These are phyloP conservation scores for Balanococcus diminutus DNA, from an alignment of 2,888 invertebrate species.

Conservation along the genomic window DNA sequence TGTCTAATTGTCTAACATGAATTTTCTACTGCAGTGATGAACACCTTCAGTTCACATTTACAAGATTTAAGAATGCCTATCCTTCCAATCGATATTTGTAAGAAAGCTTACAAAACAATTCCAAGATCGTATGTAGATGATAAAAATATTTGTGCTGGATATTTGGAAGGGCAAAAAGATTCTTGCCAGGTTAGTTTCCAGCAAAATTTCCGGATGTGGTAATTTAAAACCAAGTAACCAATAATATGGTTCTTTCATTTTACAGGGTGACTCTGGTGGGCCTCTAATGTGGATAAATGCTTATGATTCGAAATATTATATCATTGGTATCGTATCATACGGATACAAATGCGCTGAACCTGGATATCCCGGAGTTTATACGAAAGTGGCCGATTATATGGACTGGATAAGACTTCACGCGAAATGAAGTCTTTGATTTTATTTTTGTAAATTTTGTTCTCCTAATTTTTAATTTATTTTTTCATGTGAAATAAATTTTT, in stretches of 20 bases:
- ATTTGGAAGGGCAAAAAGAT: conserved; percentile 70
- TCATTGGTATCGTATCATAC: conserved; percentile 72
- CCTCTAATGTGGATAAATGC: conserved; percentile 70
- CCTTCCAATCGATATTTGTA: conserved; percentile 69
- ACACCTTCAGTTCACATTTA: conserved; percentile 70
- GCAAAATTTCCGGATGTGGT: too few species aligned
- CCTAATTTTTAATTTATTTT: background rate
- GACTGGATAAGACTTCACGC: conserved; percentile 67
- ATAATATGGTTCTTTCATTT: background rate
- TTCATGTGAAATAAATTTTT: background rate
- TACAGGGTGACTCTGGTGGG: conserved; percentile 77
- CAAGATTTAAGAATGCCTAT: conserved; percentile 76
- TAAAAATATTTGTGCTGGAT: conserved; percentile 75
- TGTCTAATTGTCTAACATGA: too few species aligned
- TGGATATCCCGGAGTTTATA: conserved; percentile 74
- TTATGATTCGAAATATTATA: conserved; percentile 64
- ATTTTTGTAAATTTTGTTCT: background rate
- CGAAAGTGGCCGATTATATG: conserved; percentile 70
- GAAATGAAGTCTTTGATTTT: background rate
- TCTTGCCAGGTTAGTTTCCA: conserved; percentile 66
- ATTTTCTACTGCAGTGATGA: conserved; percentile 64
- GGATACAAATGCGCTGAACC: conserved; percentile 69
- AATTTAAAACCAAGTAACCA: too few species aligned
- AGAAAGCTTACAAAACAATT: conserved; percentile 63
- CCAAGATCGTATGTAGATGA: conserved; percentile 66